phyloP scores from a whole-genome alignment of 2,113 vertebrate genomes.

The Petrocephalus microphthalmus region DNA sequence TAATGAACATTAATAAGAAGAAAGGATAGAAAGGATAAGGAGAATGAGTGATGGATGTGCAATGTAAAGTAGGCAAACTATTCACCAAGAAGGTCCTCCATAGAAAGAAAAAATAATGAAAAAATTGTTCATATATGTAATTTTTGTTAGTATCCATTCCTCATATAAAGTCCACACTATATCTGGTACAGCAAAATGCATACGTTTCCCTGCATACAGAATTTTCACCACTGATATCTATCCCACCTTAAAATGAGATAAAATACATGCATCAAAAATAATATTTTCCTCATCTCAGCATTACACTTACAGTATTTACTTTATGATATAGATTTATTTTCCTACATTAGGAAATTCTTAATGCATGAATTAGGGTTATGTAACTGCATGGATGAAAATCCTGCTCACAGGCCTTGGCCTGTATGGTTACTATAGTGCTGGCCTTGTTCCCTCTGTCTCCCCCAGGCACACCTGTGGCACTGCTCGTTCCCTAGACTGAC shows the following conservation, averaged over 20 bases:
- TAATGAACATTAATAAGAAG: not conserved
- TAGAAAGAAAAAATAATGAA: not conserved
- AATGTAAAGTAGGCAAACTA: not conserved
- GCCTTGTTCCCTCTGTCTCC: not conserved
- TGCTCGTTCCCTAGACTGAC: not conserved
- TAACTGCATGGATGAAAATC: not conserved
- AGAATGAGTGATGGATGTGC: not conserved
- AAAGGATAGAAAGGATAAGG: too few relatives aligned
- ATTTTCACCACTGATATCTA: not conserved
- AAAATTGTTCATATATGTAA: not conserved
- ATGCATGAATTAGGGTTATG: not conserved
- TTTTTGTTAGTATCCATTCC: not conserved
- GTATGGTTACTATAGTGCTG: not conserved
- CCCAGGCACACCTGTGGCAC: not conserved
- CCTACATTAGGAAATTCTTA: not conserved
- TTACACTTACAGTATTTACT: not conserved
- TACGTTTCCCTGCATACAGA: not conserved
- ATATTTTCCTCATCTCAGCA: not conserved
- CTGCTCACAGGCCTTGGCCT: not conserved
- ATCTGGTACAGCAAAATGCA: not conserved
- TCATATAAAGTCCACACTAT: not conserved
- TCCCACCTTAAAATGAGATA: not conserved
- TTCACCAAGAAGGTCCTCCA: not conserved
- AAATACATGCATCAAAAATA: not conserved
- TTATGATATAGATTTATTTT: not conserved